Evolutionary conservation across 37 sponge, comb jelly and placozoan genomes (phyloP), one percentile per base, ranked within the genome.

Genomic region (Geodia barretti): DNA sequence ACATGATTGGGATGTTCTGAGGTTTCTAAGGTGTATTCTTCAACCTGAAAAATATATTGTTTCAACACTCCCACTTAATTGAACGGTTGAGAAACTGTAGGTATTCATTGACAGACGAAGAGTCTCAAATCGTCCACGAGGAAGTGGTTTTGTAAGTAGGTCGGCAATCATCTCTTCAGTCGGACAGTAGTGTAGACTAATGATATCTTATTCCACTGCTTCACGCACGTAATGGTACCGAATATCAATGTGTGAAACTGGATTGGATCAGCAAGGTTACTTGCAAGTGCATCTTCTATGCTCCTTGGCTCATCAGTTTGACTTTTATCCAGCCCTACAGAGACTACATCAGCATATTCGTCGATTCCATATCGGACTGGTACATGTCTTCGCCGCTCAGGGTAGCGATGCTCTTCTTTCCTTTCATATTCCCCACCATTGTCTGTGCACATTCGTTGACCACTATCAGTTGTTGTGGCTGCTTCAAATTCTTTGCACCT

Each of bases 401-500:
- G 72, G 5, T 38, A 66, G 19, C 70, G 35, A 29, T 4, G 47
- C 29, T 81, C 70, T 26, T 72, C 35, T 61, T 47, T 14, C 14
- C 54, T 47, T 47, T 47, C 54, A 30, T 83, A 83, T 62, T 83
- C 83, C 17, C 83, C 78, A 33, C 78, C 85, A 34, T 67, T 69
- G 71, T 84, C 85, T 66, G 24, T 34, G 28, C 66, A 60, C 42
- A 84, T 84, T 34, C 31, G 30, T 30, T 40, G n/a, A 37, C 70
- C 85, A 68, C 78, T 47, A 5, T 68, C 71, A 77, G 78, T 84
- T 29, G 29, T n/a, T 28, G 64, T 68, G 29, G 28, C 59, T 47
- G 69, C 85, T 84, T 77, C 78, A 66, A 84, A 84, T 40, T 84
- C 85, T 47, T 84, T 76, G 61, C n/a, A 39, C 85, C 73, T 77